phyloP scores from a whole-genome alignment of 2,888 invertebrate species.

The Eupsilia transversa region DNA sequence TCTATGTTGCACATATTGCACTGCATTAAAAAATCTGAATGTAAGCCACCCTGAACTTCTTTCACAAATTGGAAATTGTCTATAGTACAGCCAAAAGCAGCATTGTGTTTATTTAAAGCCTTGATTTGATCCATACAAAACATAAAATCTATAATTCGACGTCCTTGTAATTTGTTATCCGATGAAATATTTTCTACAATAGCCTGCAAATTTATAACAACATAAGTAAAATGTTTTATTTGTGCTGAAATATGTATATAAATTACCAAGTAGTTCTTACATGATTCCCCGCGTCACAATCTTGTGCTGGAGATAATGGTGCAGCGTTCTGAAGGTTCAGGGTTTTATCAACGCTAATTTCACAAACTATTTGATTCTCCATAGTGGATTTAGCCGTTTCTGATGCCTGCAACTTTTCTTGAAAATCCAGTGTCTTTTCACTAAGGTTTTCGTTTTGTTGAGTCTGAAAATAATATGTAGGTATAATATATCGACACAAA shows the following conservation, averaged over 20 bases:
- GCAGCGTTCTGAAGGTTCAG: not conserved
- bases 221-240: not conserved
- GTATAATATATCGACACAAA: too few relatives aligned
- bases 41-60: slow-evolving; percentile 4
- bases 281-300: not conserved
- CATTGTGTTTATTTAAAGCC: slow-evolving; percentile 2
- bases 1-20: not conserved
- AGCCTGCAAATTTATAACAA: not conserved
- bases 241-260: not conserved
- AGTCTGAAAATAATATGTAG: not conserved
- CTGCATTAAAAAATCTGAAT: not conserved
- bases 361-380: too few relatives aligned
- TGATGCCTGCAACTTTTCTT: not conserved
- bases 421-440: not conserved
- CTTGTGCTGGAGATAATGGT: not conserved
- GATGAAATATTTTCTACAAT: not conserved
- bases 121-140: slow-evolving; percentile 3
- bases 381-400: not conserved
- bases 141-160: not conserved
- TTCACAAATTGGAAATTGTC: not conserved
- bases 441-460: not conserved
- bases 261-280: not conserved
- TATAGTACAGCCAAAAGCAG: not conserved
- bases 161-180: not conserved
- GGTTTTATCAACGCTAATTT: not conserved